Conservation (phyloP, 37 sponge, comb jelly and placozoan species). For the Aphrocallistes beatrix region DNA sequence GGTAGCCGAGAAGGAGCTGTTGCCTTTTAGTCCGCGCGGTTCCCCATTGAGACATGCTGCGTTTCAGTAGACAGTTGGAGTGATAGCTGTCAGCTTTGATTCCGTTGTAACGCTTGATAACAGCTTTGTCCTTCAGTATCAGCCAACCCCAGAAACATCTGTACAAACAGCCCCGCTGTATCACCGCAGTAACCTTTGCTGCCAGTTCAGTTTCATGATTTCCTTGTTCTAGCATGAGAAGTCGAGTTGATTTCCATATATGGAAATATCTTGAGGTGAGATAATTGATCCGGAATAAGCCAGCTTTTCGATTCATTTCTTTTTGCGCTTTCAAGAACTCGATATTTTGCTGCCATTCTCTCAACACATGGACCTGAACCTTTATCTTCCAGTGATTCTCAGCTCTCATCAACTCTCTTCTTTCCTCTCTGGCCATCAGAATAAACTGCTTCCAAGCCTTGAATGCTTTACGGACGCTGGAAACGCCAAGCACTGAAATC, state of each 20-base stretch:
- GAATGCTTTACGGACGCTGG: not conserved
- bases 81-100: not conserved
- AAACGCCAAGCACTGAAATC: not conserved
- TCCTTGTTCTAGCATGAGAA: not conserved
- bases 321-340: not conserved
- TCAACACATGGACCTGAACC: not conserved
- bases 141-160: slow-evolving; percentile 1
- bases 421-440: not conserved
- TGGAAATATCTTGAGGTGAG: not conserved
- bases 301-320: not conserved
- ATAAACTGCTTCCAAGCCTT: not conserved
- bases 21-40: not conserved
- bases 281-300: not conserved
- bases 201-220: not conserved
- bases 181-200: not conserved
- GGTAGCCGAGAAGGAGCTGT: not conserved
- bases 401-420: not conserved
- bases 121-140: not conserved
- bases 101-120: not conserved
- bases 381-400: not conserved
- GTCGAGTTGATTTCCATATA: not conserved
- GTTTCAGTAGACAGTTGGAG: not conserved
- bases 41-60: not conserved
- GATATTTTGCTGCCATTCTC: not conserved
- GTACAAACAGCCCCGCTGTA: not conserved